phyloP scores from a whole-genome alignment of 2,113 vertebrate genomes.

The Tricholaema leucomelas region DNA sequence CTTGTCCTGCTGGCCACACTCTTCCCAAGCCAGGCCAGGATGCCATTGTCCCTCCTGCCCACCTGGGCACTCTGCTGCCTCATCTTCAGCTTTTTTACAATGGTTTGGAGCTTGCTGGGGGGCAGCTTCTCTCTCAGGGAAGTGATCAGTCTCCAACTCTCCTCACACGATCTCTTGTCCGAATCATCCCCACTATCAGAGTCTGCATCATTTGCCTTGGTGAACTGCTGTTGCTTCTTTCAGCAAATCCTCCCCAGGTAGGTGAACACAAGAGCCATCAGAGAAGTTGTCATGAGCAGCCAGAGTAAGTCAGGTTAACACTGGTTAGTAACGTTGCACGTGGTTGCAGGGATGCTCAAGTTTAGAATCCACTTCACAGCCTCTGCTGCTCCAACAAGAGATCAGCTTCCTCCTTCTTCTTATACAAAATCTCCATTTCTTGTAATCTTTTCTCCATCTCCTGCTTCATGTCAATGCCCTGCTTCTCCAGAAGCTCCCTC shows the following conservation, averaged over 20 bases:
- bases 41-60: too few species aligned
- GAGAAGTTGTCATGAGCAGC: slow-evolving; percentile 75
- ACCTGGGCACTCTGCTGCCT: too few species aligned
- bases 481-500: slow-evolving; percentile 96
- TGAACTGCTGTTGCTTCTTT: slow-evolving; percentile 78
- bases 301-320: slow-evolving; percentile 77
- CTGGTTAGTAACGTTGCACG: slow-evolving; percentile 82
- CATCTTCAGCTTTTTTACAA: slow-evolving; percentile 87
- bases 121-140: slow-evolving; percentile 99
- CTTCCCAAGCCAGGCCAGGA: too few species aligned
- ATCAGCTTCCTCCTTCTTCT: too few species aligned
- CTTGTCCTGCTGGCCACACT: too few species aligned
- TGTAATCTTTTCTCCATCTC: slow-evolving; percentile 99
- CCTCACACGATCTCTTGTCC: slow-evolving; percentile 99
- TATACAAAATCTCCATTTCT: too few species aligned
- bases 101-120: slow-evolving; percentile 98
- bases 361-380: slow-evolving; percentile 78
- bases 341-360: slow-evolving; percentile 66
- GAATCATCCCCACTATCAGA: slow-evolving; percentile 99
- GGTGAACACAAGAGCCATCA: slow-evolving; percentile 74
- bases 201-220: slow-evolving; percentile 90
- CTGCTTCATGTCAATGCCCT: slow-evolving; percentile 99
- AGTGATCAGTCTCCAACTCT: slow-evolving; percentile 99
- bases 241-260: slow-evolving; percentile 73
- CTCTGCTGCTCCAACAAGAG: too few species aligned